These are phyloP conservation scores for Cerceris ruficornis DNA, from an alignment of 2,888 invertebrate genomes.

Conservation along the genomic window DNA sequence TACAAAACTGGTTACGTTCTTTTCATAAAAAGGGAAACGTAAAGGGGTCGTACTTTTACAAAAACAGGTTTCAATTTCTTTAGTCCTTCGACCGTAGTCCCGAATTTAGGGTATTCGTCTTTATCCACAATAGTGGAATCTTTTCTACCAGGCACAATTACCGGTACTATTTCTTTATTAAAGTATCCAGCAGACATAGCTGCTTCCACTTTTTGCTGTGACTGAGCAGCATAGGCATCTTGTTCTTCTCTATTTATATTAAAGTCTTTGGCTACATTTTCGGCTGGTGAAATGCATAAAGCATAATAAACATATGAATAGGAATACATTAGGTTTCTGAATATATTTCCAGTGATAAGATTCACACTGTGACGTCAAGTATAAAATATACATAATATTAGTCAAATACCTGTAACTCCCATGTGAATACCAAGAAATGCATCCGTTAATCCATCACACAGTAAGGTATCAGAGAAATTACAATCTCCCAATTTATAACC, in stretches of 20 bases:
- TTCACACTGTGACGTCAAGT: too few relatives aligned
- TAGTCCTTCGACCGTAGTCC: conserved; percentile 85
- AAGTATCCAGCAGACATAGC: conserved; percentile 87
- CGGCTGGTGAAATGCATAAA: conserved; percentile 83
- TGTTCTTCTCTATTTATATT: conserved; percentile 87
- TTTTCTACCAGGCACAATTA: conserved; percentile 83
- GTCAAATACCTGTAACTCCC: conserved; percentile 87
- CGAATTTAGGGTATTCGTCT: conserved; percentile 88
- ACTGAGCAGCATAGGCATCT: conserved; percentile 87
- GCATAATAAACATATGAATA: background rate
- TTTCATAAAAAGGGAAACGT: background rate
- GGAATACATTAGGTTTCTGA: conserved; percentile 6
- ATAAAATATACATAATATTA: conserved; percentile 10
- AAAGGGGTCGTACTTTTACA: conserved; percentile 81
- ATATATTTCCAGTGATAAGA: background rate
- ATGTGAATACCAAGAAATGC: conserved; percentile 89
- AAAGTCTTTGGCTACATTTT: conserved; percentile 88
- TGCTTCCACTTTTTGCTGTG: conserved; percentile 86
- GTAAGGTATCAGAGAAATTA: conserved; percentile 86
- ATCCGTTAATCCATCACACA: conserved; percentile 89
- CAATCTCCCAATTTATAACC: conserved; percentile 87
- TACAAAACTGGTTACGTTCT: conserved; percentile 14
- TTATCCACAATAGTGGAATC: conserved; percentile 82
- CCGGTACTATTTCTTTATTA: conserved; percentile 87
- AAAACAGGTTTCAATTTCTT: conserved; percentile 87